Base-by-base conservation (phyloP, 1,140 invertebrate species). In the Calephelis nemesis region DNA sequence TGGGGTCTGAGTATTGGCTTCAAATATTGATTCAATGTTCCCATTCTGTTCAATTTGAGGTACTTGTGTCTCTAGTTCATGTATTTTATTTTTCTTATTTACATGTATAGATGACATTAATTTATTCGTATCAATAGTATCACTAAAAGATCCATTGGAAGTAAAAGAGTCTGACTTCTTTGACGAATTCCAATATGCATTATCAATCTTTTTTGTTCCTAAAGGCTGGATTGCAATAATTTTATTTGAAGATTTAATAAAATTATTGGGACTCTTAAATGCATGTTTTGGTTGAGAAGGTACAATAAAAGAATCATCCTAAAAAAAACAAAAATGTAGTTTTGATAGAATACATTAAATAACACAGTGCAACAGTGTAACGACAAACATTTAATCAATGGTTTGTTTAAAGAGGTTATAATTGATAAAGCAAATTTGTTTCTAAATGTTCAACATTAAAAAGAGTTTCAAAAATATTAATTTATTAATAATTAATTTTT, bases 281-380 rank as follows among this genome's bases (percentile, higher is more conserved):
- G 47, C 42, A 64, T 47, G 66, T 66, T 80, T 82, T 30, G 74
- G 67, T 74, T 87, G 85, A 62, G 85, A 84, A 62, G 79, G 71
- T 47, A 52, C 75, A 63, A 86, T 73, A 58, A 88, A 85, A 2
- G 88, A 88, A 42, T 90, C 87, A 60, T 91, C 88, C 88, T 90
- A 79, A 30, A 77, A 78, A 67, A 80, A 81, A 6, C 8, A 45
- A 45, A 45, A 45, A 7, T 45, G 42, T 45, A 8, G 8, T 45
- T 45, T 45, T 45, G 8, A 45, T 7, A 45, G 0, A 45, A 45
- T 45, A 45, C 42, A 7, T 45, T 45, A 45, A 7, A 45, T 45
- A 45, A 45, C 30, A 30, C 30, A 30, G 30, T 45, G 42, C 42
- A 8, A 8, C 42, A 1, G 4, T 4, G 6, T 45, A 45, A 45